Evolutionary conservation across 2,113 vertebrate genomes (phyloP), one percentile per base, ranked within the genome.

Genomic region (Stigmatopora nigra): DNA sequence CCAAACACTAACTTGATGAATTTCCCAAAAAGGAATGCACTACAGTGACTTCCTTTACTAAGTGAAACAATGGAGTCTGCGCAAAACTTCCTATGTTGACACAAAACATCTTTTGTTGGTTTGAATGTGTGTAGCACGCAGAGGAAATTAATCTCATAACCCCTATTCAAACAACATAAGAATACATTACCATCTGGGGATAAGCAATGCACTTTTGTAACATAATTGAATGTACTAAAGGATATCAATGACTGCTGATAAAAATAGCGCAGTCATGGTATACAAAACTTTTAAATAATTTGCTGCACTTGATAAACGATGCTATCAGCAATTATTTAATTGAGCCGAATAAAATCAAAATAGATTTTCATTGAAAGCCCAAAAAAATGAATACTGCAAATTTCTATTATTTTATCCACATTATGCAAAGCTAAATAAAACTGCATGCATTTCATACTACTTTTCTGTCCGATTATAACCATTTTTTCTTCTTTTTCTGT

Each of bases 131-230:
- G 73, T 72, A 77, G 75, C 15, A 82, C 77, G 72, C 69, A 58
- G 63, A 78, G 82, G 83, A 89, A 87, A 87, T 80, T 20, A 73
- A 74, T 77, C 75, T 52, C 76, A 65, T 68, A 44, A 65, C 69
- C 62, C 41, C 67, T 22, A 51, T 60, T 65, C 19, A 57, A 58
- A 64, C 52, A 31, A 57, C 61, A 15, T 55, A 59, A 72, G 73
- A 77, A 83, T 65, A 72, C 57, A 67, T 80, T 77, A 76, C 70
- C 66, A 59, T 72, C 35, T 75, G 71, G 76, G 72, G 82, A 66
- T 64, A 61, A 57, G 57, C 41, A 58, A 38, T 20, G 63, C 70
- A 75, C 73, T 73, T 78, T 81, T 83, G 76, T 72, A 70, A 68
- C 82, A 73, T 75, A 41, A 13, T 64, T 63, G 19, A 76, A 81